Evolutionary conservation across 2,797 vertebrate genomes (phyloP).

Genomic region (Sparidentex hasta): DNA sequence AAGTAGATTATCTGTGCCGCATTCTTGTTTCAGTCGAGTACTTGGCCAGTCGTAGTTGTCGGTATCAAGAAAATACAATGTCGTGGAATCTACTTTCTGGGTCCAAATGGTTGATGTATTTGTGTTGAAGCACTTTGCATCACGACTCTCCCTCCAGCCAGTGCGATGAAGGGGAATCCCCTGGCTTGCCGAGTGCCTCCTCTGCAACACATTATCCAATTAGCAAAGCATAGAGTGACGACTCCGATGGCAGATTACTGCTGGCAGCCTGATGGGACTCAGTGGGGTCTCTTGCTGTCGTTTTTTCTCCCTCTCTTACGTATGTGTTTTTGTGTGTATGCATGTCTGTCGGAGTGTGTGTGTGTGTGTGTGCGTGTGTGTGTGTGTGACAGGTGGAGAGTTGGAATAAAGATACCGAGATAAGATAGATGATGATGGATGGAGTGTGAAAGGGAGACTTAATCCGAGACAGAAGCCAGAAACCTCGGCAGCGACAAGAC

Average conservation of each 20-base stretch:
- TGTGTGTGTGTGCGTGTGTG: neutral
- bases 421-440: constrained; percentile 19
- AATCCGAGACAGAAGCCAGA: neutral
- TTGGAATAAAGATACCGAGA: constrained; percentile 39
- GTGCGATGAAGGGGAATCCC: constrained; percentile 76
- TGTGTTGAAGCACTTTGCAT: constrained; percentile 36
- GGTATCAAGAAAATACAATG: neutral
- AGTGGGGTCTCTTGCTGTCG: constrained; percentile 35
- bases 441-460: constrained; percentile 3
- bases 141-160: constrained; percentile 40
- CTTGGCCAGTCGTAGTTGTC: too few species aligned
- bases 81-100: neutral
- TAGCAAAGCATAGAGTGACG: constrained; percentile 63
- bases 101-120: constrained; percentile 27
- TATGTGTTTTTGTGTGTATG: constrained; percentile 4
- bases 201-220: constrained; percentile 78
- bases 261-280: constrained; percentile 63
- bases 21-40: too few species aligned
- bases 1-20: too few species aligned
- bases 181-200: constrained; percentile 68
- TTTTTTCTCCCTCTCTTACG: neutral
- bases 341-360: neutral
- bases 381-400: constrained; percentile 27
- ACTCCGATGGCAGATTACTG: constrained; percentile 73
- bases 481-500: neutral